phyloP scores from a whole-genome alignment of 1,140 invertebrate species.

The Diorhabda sublineata region DNA sequence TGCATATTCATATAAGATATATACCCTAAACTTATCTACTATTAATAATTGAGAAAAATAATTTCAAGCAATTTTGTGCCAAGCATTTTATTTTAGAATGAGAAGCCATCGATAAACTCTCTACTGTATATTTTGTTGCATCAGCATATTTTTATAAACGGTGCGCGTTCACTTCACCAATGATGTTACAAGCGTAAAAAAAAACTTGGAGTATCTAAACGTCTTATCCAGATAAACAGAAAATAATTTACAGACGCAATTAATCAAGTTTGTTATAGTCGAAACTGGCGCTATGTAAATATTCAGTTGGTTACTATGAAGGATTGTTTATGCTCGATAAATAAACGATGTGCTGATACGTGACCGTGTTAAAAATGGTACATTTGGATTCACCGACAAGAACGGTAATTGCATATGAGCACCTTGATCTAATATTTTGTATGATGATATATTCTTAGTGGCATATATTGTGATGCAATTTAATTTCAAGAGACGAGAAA shows the following conservation, averaged over 20 bases:
- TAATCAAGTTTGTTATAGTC: constrained; percentile 1
- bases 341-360: constrained; percentile 4
- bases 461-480: too few relatives aligned
- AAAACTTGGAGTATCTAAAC: not conserved
- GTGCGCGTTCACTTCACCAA: not conserved
- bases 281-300: constrained; percentile 1
- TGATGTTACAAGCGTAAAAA: not conserved
- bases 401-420: not conserved
- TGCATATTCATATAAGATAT: too few relatives aligned
- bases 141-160: not conserved
- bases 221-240: not conserved
- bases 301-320: constrained; percentile 11
- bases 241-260: not conserved
- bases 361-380: constrained; percentile 2
- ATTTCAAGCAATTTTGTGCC: too few relatives aligned
- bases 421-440: too few relatives aligned
- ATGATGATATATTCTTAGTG: too few relatives aligned
- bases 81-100: too few relatives aligned
- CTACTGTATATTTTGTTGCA: not conserved
- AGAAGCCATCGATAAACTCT: too few relatives aligned
- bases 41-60: too few relatives aligned
- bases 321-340: constrained; percentile 13
- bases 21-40: too few relatives aligned
- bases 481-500: too few relatives aligned
- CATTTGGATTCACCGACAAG: constrained; percentile 7